phyloP scores from a whole-genome alignment of 2,797 vertebrate genomes.

The Hydrolagus colliei region DNA sequence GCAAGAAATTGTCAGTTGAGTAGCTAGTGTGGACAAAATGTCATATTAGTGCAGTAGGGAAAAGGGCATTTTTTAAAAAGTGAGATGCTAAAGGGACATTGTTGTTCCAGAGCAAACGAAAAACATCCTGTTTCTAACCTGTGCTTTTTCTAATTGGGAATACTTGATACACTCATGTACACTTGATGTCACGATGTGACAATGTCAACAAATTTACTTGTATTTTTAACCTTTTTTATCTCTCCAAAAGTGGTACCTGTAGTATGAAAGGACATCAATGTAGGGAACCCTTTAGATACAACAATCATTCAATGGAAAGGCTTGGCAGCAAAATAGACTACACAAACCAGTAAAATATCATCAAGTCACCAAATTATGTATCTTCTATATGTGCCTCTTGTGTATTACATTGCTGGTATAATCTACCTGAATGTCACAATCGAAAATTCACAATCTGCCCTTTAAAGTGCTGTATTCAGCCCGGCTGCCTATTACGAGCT shows the following conservation, averaged over 20 bases:
- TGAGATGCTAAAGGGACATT: too few species aligned
- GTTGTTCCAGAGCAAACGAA: too few species aligned
- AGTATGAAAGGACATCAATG: not conserved
- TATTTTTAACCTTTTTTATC: not conserved
- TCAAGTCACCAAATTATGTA: slow-evolving; percentile 18
- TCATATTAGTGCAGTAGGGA: too few species aligned
- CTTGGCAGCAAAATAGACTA: not conserved
- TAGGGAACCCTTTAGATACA: not conserved
- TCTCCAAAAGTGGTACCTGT: not conserved
- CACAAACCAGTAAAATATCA: slow-evolving; percentile 7
- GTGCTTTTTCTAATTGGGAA: too few species aligned
- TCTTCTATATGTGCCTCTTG: slow-evolving; percentile 2
- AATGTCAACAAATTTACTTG: too few species aligned
- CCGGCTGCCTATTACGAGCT: slow-evolving; percentile 27
- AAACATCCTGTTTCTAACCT: too few species aligned
- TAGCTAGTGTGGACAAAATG: too few species aligned
- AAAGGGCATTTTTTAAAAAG: too few species aligned
- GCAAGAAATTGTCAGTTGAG: too few species aligned
- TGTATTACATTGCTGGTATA: slow-evolving; percentile 32
- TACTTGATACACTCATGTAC: too few species aligned
- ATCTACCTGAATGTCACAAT: slow-evolving; percentile 26
- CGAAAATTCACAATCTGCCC: slow-evolving; percentile 28
- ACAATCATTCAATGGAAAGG: not conserved
- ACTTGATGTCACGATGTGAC: too few species aligned
- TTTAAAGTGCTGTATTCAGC: slow-evolving; percentile 31